Base-by-base conservation (phyloP, 2,113 vertebrate genomes). In the Theropithecus gelada region DNA sequence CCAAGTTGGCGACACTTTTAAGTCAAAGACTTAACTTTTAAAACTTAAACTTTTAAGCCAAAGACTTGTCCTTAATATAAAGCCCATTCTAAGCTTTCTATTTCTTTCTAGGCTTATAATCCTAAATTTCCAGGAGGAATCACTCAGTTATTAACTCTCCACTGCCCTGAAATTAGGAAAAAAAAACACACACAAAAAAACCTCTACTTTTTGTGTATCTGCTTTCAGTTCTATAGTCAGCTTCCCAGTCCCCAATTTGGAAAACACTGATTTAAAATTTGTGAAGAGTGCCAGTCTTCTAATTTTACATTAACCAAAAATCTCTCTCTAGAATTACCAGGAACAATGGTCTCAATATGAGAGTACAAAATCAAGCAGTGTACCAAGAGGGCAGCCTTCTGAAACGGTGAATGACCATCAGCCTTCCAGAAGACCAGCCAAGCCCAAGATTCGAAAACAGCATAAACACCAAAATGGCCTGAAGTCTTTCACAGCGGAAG, bases 261-360 rank as follows among this genome's bases (percentile, higher is more conserved):
- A 73, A 96, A 94, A 50, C 13, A 38, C 35, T 86, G 14, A 70
- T 48, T 86, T 80, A 70, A 90, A 83, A 7, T 64, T 35, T 61
- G 20, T 70, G 72, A 85, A 75, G 70, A 59, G 12, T 70, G 8
- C 10, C 40, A 16, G 18, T 59, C 45, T 75, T 82, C 32, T 52
- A 35, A 48, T 40, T 90, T 88, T 90, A 45, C 27, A 93, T 84
- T 97, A 97, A 97, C 55, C 38, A 35, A 92, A 89, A 92, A 20
- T 96, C 38, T 97, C 87, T 97, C 95, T 98, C 94, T 94, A 99
- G 98, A 97, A 97, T 98, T 97, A 94, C 38, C 98, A 92, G 68
- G 85, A 90, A 1, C 88, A 98, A 0, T 45, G 8, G 40, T 90
- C 50, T 73, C 97, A 92, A 55, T 81, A 40, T 1, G 94, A 95